These are phyloP conservation scores for Chloroclysta siterata DNA, from an alignment of 2,888 invertebrate genomes.

Conservation along the genomic window DNA sequence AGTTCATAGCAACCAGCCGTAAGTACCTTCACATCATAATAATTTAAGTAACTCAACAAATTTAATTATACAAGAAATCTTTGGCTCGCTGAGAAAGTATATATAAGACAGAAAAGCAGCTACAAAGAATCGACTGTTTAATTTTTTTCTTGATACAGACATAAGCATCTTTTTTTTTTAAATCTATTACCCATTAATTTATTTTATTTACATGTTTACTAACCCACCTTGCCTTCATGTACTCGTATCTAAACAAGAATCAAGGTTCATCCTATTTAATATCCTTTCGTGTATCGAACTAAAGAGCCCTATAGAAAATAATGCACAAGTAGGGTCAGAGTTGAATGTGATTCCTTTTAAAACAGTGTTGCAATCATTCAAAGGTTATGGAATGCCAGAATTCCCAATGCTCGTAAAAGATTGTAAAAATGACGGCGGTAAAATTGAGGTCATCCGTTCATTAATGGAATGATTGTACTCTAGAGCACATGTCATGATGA, in stretches of 20 bases:
- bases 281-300: background rate
- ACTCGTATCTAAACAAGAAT: no score
- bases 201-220: no score
- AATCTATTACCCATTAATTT: no score
- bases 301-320: background rate
- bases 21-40: constrained; percentile 51
- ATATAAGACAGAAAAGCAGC: background rate
- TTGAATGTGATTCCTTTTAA: background rate
- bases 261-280: no score
- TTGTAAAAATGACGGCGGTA: constrained; percentile 19
- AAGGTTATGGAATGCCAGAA: background rate
- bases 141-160: no score
- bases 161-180: no score
- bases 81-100: background rate
- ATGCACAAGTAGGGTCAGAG: background rate
- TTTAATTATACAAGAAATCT: background rate
- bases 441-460: constrained; percentile 43
- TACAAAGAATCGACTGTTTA: no score
- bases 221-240: no score
- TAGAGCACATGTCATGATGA: constrained; percentile 39
- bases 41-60: background rate
- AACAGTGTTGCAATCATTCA: background rate
- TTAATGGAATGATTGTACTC: constrained; percentile 43
- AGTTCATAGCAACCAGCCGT: constrained; percentile 83
- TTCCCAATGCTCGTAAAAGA: constrained; percentile 4